Percentiles rank a stretch among this genome's conserved stretches.
phyloP scores from a whole-genome alignment of 2,888 invertebrate genomes.

The Scaptomyza flava region DNA sequence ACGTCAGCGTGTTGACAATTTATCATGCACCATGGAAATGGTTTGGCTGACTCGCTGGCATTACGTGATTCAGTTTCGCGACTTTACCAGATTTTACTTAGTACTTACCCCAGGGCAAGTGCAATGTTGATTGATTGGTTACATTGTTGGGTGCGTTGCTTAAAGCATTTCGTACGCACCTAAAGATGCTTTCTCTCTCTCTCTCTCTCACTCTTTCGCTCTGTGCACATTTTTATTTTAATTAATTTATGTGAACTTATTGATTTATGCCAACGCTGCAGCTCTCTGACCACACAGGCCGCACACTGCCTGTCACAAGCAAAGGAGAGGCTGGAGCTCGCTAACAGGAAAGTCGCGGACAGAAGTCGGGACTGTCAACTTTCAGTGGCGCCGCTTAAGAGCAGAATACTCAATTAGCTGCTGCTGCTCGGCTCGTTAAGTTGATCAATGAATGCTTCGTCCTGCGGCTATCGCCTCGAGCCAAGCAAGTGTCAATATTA shows the following conservation, averaged over 20 bases:
- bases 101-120: conserved; percentile 50
- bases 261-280: conserved; percentile 57
- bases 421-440: conserved; percentile 58
- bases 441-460: conserved; percentile 69
- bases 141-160: conserved; percentile 24
- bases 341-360: conserved; percentile 32
- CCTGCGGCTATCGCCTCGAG: conserved; percentile 51
- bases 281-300: conserved; percentile 18
- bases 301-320: conserved; percentile 52
- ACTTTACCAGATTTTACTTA: conserved; percentile 7
- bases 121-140: conserved; percentile 74
- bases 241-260: conserved; percentile 66
- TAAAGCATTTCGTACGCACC: conserved; percentile 21
- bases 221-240: conserved; percentile 32
- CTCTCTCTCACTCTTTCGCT: background rate
- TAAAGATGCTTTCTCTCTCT: conserved; percentile 16
- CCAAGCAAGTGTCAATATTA: conserved; percentile 63
- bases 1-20: conserved; percentile 82
- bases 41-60: conserved; percentile 11
- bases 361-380: conserved; percentile 19
- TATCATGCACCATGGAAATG: conserved; percentile 67
- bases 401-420: conserved; percentile 72
- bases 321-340: conserved; percentile 54
- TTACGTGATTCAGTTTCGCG: conserved; percentile 49
- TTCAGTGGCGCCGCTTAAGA: conserved; percentile 60